phyloP scores from a whole-genome alignment of 2,888 invertebrate species.

The Leptinotarsa haldemani region DNA sequence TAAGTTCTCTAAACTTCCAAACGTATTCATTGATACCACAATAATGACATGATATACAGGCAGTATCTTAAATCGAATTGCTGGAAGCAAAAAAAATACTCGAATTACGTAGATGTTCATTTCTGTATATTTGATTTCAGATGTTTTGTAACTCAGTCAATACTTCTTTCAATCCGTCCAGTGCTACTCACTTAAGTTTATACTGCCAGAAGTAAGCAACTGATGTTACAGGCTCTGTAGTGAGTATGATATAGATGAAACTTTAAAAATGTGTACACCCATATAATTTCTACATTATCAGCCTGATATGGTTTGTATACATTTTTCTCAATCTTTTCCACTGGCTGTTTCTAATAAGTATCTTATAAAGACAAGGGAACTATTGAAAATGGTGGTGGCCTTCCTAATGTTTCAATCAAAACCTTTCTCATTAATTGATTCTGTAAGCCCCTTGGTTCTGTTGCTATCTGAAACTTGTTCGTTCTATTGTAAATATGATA shows the following conservation, averaged over 20 bases:
- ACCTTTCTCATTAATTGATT: conserved; percentile 40
- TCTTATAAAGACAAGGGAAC: conserved; percentile 59
- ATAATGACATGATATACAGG: conserved; percentile 41
- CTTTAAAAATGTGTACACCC: conserved; percentile 49
- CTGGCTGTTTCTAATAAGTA: conserved; percentile 58
- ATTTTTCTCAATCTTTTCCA: conserved; percentile 64
- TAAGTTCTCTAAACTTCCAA: conserved; percentile 40
- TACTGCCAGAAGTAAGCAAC: conserved; percentile 49
- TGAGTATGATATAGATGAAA: conserved; percentile 48
- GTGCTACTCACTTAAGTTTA: conserved; percentile 55
- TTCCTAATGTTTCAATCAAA: conserved; percentile 54
- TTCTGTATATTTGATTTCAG: neutral
- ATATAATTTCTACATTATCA: conserved; percentile 28
- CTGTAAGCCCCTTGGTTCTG: conserved; percentile 54
- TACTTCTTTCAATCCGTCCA: conserved; percentile 54
- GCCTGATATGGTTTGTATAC: conserved; percentile 43
- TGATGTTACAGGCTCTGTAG: conserved; percentile 47
- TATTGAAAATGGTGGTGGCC: conserved; percentile 61
- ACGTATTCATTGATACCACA: conserved; percentile 35
- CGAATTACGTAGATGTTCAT: conserved; percentile 35
- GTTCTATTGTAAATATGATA: conserved; percentile 57
- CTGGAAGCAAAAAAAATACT: conserved; percentile 54
- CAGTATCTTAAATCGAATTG: conserved; percentile 42
- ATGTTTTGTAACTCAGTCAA: conserved; percentile 36
- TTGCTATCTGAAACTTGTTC: conserved; percentile 41